Evolutionary conservation across 2,888 invertebrate species (phyloP), one percentile per base, ranked within the genome.

Genomic region (Panopea generosa): DNA sequence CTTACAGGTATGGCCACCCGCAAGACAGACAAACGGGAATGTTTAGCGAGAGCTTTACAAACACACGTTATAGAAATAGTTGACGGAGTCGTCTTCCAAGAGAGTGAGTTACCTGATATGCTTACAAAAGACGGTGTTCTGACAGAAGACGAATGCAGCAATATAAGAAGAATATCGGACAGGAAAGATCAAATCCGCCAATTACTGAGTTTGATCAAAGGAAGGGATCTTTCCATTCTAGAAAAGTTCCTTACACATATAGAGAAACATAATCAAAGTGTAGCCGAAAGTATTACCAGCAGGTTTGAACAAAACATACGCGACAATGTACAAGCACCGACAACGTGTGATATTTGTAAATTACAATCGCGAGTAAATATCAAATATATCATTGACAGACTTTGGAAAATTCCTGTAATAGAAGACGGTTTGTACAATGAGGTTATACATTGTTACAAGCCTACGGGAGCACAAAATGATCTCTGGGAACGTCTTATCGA

Each of bases 381-480:
- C 11, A 50, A 24, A 20, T 50, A 18, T 50, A 22, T 50, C 18
- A 22, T 18, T 20, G 50, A 50, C 20, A 50, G 50, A 2, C 20
- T 50, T 22, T 24, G 18, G 22, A 24, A 18, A 18, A 20, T 50
- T 14, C 50, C 18, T 9, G 50, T 22, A 18, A 50, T 50, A 18
- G 9, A 20, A 22, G 50, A 50, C 22, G 24, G 22, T 18, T 50
- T 50, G 50, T 50, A 50, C 22, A 50, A 50, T 50, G 50, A 50
- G 11, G 24, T 50, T 11, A 20, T 50, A 4, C 20, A 22, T 50
- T 14, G 24, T 24, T 11, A 24, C 24, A 50, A 50, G 11, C 50
- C 50, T 9, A 24, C 50, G 2, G 50, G 50, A 3, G 50, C 50
- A 18, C 50, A 50, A 11, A 14, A 50, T 22, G 20, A 20, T 4